A percentile compares a stretch with the other conserved stretches of the same genome.
These are phyloP conservation scores for Drepana falcataria DNA, from an alignment of 2,888 invertebrate genomes.

Conservation along the genomic window DNA sequence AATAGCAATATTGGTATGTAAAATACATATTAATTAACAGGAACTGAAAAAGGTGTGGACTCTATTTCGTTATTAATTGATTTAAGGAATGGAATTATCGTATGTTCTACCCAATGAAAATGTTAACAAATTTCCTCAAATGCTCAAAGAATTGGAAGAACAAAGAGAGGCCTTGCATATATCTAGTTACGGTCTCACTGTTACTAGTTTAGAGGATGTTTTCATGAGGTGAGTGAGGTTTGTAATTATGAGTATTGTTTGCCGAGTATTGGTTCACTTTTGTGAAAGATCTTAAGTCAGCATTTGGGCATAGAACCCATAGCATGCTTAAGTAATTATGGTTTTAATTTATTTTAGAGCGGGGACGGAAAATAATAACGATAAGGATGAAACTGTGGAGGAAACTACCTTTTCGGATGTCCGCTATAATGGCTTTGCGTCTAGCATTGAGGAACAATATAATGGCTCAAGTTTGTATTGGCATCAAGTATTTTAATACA, in stretches of 20 bases:
- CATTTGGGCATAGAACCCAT: too few relatives aligned
- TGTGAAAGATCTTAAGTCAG: too few relatives aligned
- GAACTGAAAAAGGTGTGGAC: too few relatives aligned
- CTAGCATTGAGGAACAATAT: not conserved
- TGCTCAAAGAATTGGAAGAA: constrained; percentile 84
- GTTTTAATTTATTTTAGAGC: not conserved
- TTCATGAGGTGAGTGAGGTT: constrained; percentile 84
- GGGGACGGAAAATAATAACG: not conserved
- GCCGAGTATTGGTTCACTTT: too few relatives aligned
- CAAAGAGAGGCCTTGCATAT: constrained; percentile 79
- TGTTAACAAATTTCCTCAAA: constrained; percentile 81
- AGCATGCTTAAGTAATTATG: too few relatives aligned
- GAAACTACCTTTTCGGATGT: not conserved
- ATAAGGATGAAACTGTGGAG: not conserved
- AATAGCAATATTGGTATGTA: constrained; percentile 82
- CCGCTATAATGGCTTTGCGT: not conserved
- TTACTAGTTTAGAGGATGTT: constrained; percentile 95
- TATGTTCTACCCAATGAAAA: constrained; percentile 84
- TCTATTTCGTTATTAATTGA: not conserved
- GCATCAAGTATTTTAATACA: too few relatives aligned
- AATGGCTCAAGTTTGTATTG: not conserved
- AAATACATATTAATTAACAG: not conserved
- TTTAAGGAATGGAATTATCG: constrained; percentile 83
- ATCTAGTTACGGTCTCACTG: constrained; percentile 89
- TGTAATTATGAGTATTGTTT: too few relatives aligned